These are phyloP conservation scores for Vanessa tameamea DNA, from an alignment of 1,140 invertebrate species.

Conservation along the genomic window DNA sequence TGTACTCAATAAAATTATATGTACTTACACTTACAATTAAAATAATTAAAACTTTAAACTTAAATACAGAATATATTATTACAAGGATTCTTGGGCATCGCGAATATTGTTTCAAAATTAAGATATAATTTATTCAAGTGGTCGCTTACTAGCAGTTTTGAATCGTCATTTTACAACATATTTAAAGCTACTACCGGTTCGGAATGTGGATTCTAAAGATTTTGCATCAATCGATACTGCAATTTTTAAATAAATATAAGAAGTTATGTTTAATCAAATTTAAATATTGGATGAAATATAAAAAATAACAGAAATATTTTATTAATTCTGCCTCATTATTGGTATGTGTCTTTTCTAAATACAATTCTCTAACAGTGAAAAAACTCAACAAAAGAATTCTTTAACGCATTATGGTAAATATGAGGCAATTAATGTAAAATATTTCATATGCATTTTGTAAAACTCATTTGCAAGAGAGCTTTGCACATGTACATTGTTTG, in stretches of 20 bases:
- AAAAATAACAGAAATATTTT: not conserved
- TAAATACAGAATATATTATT: no score
- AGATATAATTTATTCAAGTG: no score
- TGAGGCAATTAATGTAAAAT: constrained; percentile 52
- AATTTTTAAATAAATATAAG: not conserved
- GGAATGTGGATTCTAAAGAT: no score
- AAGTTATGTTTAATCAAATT: not conserved
- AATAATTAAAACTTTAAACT: no score
- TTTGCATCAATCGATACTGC: not conserved
- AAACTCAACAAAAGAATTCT: constrained; percentile 51
- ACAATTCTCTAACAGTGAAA: constrained; percentile 21
- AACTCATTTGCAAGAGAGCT: constrained; percentile 43
- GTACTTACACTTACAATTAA: no score
- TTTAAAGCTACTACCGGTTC: no score
- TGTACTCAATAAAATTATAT: no score
- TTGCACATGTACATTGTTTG: not conserved
- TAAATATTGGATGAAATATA: not conserved
- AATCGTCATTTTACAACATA: no score
- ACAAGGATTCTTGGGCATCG: no score
- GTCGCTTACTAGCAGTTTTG: no score
- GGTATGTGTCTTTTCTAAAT: constrained; percentile 4
- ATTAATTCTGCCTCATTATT: not conserved
- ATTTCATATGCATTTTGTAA: constrained; percentile 46
- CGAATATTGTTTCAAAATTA: no score
- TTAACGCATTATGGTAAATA: constrained; percentile 52